Conservation (phyloP, 2,888 invertebrate genomes). For the Drosophila kambysellisi region DNA sequence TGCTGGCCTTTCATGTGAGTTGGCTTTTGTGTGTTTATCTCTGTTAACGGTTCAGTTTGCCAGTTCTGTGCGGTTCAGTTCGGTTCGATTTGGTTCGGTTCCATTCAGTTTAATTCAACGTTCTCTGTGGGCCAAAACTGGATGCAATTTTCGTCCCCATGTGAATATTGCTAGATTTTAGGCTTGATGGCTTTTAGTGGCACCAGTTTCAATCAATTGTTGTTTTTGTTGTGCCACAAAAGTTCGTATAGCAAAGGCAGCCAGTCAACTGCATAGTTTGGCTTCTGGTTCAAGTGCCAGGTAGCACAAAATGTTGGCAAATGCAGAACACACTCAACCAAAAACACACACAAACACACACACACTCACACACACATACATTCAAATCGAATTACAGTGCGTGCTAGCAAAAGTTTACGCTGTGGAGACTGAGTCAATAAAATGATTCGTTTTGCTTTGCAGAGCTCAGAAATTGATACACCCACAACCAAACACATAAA, state of each 20-base stretch:
- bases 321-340: constrained; percentile 53
- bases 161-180: constrained; percentile 24
- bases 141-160: constrained; percentile 65
- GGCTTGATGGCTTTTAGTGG: constrained; percentile 41
- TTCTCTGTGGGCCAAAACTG: constrained; percentile 37
- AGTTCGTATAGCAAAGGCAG: constrained; percentile 59
- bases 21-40: constrained; percentile 11
- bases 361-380: constrained; percentile 20
- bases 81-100: not conserved
- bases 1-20: constrained; percentile 92
- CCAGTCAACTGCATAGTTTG: constrained; percentile 75
- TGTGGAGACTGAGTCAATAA: constrained; percentile 78
- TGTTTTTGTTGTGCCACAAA: constrained; percentile 38
- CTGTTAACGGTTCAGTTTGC: constrained; percentile 12
- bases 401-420: constrained; percentile 70
- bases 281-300: constrained; percentile 61
- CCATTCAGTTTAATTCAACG: constrained; percentile 14
- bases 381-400: constrained; percentile 69
- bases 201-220: constrained; percentile 42
- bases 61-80: constrained; percentile 16
- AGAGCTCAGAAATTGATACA: constrained; percentile 70
- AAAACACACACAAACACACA: constrained; percentile 16
- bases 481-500: constrained; percentile 17
- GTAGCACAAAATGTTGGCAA: constrained; percentile 48
- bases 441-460: constrained; percentile 64